Conservation (phyloP, 2,797 vertebrate species). For the Taeniopygia guttata region DNA sequence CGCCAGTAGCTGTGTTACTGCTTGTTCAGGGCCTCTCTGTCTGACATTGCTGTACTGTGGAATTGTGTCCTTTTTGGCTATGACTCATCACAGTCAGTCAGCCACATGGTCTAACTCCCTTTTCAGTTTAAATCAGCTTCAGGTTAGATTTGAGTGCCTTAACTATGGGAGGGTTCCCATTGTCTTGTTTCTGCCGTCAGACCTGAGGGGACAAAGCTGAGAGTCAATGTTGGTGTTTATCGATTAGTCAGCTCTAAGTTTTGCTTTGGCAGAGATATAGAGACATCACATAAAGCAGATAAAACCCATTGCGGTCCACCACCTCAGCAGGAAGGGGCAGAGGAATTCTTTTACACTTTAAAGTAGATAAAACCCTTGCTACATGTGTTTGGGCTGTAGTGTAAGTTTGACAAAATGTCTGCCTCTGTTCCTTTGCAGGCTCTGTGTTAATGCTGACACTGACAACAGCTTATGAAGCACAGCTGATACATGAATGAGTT, state of each 20-base stretch:
- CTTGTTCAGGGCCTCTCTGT: neutral
- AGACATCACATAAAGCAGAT: neutral
- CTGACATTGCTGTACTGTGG: neutral
- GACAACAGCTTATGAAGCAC: neutral
- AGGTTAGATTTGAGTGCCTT: neutral
- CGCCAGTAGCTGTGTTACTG: neutral
- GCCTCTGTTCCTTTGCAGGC: neutral
- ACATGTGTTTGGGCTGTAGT: neutral
- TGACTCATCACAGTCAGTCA: conserved; percentile 13
- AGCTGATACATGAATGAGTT: neutral
- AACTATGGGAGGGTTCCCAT: neutral
- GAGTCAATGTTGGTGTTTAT: neutral
- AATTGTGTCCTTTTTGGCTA: neutral
- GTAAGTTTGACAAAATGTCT: neutral
- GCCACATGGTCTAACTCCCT: neutral
- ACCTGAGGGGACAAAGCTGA: neutral
- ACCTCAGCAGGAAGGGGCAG: neutral
- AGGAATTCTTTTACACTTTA: neutral
- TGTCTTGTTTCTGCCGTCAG: neutral
- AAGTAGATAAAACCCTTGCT: neutral
- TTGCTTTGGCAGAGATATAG: neutral
- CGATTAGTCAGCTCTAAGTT: neutral
- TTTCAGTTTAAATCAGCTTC: conserved; percentile 1
- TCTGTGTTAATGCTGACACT: neutral
- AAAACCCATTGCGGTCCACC: neutral